These are phyloP conservation scores for Caenorhabditis auriculariae DNA, from an alignment of 2,888 invertebrate species.

Conservation along the genomic window DNA sequence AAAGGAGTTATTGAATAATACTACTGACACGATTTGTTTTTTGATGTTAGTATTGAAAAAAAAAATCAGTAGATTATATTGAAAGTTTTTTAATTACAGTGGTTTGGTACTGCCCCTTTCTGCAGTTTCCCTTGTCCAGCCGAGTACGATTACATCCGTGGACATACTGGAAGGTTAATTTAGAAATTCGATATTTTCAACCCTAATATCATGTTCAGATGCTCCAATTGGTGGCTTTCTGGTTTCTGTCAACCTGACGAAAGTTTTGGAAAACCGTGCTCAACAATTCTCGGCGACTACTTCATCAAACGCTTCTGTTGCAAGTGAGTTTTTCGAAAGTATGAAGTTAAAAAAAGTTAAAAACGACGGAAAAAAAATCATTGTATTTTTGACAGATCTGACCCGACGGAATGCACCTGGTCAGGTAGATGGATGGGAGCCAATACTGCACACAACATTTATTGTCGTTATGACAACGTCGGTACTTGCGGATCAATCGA, in stretches of 20 bases:
- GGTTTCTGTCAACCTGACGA: conserved; percentile 53
- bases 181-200: background rate
- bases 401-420: conserved; percentile 58
- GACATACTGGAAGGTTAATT: conserved; percentile 46
- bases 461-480: conserved; percentile 54
- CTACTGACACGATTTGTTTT: too few species aligned
- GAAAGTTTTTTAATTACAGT: conserved; percentile 8
- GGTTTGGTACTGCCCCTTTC: conserved; percentile 59
- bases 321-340: conserved; percentile 28
- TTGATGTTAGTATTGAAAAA: too few species aligned
- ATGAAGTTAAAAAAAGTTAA: background rate
- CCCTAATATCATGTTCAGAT: too few species aligned
- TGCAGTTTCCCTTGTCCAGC: conserved; percentile 58
- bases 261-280: conserved; percentile 57
- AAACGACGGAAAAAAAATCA: too few species aligned
- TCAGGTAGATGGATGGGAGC: conserved; percentile 60
- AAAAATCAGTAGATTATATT: background rate
- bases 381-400: conserved; percentile 30
- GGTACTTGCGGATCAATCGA: conserved; percentile 50
- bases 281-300: conserved; percentile 52
- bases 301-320: conserved; percentile 59
- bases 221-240: conserved; percentile 54
- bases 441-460: conserved; percentile 56
- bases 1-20: too few species aligned
- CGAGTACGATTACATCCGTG: conserved; percentile 55